phyloP scores from a whole-genome alignment of 1,140 invertebrate species.

The Wiebesia pumilae region DNA sequence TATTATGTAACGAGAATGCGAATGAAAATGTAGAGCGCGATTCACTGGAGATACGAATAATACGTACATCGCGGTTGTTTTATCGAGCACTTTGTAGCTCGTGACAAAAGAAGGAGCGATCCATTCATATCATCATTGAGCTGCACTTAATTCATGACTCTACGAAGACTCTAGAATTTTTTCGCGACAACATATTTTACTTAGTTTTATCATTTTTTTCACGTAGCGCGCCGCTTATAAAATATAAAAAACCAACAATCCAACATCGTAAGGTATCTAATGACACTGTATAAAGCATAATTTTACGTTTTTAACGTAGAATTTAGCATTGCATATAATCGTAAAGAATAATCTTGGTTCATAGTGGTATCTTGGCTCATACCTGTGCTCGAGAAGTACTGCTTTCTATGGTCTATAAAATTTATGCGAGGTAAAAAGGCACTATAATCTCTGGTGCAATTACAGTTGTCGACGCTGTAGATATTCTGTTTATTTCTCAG shows the following conservation, averaged over 20 bases:
- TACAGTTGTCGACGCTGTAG: background rate
- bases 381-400: background rate
- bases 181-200: no score
- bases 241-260: background rate
- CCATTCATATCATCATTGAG: background rate
- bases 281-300: background rate
- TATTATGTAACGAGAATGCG: no score
- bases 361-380: background rate
- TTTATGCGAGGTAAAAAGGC: background rate
- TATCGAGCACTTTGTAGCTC: no score
- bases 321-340: slow-evolving; percentile 7
- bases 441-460: background rate
- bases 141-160: background rate
- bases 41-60: background rate
- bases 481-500: slow-evolving; percentile 13
- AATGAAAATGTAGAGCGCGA: background rate
- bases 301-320: background rate
- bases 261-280: background rate
- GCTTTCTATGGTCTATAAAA: background rate
- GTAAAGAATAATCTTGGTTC: background rate
- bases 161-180: no score
- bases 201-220: background rate
- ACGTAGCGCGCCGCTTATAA: background rate
- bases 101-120: background rate
- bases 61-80: no score